Conservation (phyloP, 2,888 invertebrate genomes). For the Epinotia brunnichana region DNA sequence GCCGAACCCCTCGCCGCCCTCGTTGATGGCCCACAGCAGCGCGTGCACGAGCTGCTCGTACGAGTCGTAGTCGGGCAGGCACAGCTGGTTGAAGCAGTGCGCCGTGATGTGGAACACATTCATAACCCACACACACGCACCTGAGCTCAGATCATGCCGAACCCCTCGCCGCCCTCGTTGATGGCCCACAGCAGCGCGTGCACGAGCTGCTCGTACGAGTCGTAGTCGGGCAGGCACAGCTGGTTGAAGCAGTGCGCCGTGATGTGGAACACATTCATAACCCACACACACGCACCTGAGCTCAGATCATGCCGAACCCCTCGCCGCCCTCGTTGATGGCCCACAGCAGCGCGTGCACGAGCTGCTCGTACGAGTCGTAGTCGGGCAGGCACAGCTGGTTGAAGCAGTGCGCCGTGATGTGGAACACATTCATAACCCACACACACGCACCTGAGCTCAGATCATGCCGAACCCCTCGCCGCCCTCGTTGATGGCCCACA, state of each 20-base stretch:
- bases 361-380: conserved; percentile 96
- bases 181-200: conserved; percentile 95
- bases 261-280: neutral
- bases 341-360: conserved; percentile 93
- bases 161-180: conserved; percentile 97
- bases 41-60: conserved; percentile 97
- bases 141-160: conserved; percentile 77
- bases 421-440: too few relatives aligned
- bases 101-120: conserved; percentile 83
- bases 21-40: conserved; percentile 95
- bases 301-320: conserved; percentile 87
- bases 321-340: conserved; percentile 98
- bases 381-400: conserved; percentile 98
- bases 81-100: conserved; percentile 98
- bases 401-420: conserved; percentile 94
- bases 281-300: too few relatives aligned
- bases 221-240: conserved; percentile 97
- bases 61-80: conserved; percentile 96
- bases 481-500: conserved; percentile 97
- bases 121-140: conserved; percentile 82
- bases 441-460: conserved; percentile 45
- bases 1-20: conserved; percentile 96
- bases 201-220: conserved; percentile 96
- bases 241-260: conserved; percentile 99
- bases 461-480: conserved; percentile 92